phyloP scores from a whole-genome alignment of 2,888 invertebrate genomes.

The Nemoura dubitans region DNA sequence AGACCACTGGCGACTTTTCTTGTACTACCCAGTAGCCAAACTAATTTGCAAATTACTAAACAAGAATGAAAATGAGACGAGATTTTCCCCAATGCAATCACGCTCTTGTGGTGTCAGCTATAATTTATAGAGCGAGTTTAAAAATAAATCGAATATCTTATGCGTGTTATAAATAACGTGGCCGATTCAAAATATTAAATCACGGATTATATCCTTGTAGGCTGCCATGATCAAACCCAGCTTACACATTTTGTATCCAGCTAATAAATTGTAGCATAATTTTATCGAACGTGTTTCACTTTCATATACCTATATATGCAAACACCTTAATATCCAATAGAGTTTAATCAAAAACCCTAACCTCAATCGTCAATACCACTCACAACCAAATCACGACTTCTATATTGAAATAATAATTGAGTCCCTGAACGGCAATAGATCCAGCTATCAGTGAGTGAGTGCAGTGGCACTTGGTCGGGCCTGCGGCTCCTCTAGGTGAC shows the following conservation, averaged over 20 bases:
- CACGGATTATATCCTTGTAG: neutral
- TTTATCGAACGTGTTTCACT: neutral
- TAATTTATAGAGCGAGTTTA: neutral
- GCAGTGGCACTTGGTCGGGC: neutral
- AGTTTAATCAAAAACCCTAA: neutral
- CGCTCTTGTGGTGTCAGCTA: neutral
- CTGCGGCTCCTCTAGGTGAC: neutral
- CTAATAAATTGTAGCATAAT: neutral
- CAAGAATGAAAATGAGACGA: neutral
- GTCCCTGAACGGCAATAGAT: neutral
- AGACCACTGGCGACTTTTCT: constrained; percentile 19
- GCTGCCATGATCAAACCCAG: neutral
- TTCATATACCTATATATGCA: neutral
- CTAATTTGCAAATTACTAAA: constrained; percentile 33
- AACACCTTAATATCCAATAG: neutral
- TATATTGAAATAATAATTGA: neutral
- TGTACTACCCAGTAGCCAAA: constrained; percentile 29
- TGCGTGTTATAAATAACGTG: neutral
- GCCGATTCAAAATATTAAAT: neutral
- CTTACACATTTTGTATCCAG: neutral
- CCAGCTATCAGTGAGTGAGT: neutral
- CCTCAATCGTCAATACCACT: neutral
- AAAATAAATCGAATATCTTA: neutral
- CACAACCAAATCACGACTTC: neutral
- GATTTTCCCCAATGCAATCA: neutral